Conservation (phyloP, 2,888 invertebrate species). For the Metellina segmentata region DNA sequence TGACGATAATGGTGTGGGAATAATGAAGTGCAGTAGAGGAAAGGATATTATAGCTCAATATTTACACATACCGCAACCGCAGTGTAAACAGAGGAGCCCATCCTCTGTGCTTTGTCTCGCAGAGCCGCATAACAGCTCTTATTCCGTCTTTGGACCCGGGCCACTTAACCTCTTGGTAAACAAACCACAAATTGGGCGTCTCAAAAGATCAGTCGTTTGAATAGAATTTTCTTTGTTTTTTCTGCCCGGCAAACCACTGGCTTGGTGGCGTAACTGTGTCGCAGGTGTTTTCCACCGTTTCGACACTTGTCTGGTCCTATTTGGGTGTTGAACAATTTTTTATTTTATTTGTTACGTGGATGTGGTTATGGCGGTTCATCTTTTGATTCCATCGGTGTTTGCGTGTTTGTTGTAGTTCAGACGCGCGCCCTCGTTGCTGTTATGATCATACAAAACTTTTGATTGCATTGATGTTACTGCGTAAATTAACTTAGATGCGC, state of each 20-base stretch:
- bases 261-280: slow-evolving; percentile 17
- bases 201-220: slow-evolving; percentile 21
- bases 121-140: slow-evolving; percentile 31
- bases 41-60: slow-evolving; percentile 57
- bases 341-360: too few relatives aligned
- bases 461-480: too few relatives aligned
- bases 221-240: not conserved
- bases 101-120: slow-evolving; percentile 47
- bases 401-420: too few relatives aligned
- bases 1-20: too few relatives aligned
- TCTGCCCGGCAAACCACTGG: not conserved
- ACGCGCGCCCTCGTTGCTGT: too few relatives aligned
- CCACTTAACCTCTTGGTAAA: slow-evolving; percentile 66
- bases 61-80: slow-evolving; percentile 62
- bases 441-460: too few relatives aligned
- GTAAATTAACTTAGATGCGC: too few relatives aligned
- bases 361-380: too few relatives aligned
- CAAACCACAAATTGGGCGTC: slow-evolving; percentile 62
- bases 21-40: not conserved
- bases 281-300: slow-evolving; percentile 21
- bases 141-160: not conserved
- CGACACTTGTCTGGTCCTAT: not conserved
- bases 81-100: slow-evolving; percentile 48
- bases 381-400: too few relatives aligned
- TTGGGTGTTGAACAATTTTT: too few relatives aligned